Percentiles rank a stretch among this genome's conserved stretches.
Evolutionary conservation across 2,113 vertebrate species (phyloP).

Genomic region (Epinephelus cyanopodus): DNA sequence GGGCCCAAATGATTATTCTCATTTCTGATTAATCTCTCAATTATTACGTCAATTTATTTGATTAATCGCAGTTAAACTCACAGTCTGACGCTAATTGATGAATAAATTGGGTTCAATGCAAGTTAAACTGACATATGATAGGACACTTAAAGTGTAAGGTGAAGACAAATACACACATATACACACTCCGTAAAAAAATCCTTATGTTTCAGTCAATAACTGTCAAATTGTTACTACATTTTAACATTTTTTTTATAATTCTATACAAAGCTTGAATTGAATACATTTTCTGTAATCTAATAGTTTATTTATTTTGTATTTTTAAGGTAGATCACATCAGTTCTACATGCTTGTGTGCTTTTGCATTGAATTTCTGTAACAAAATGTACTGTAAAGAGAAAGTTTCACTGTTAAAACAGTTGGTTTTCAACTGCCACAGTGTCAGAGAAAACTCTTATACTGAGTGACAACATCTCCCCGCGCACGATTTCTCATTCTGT

Average conservation of each 20-base stretch:
- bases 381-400: too few species aligned
- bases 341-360: too few species aligned
- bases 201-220: too few species aligned
- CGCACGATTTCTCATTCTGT: constrained; percentile 24
- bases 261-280: too few species aligned
- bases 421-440: neutral
- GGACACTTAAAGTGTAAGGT: neutral
- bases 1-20: neutral
- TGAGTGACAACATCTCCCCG: neutral
- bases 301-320: too few species aligned
- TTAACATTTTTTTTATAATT: too few species aligned
- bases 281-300: too few species aligned
- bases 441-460: neutral
- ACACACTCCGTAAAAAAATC: too few species aligned
- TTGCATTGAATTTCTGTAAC: too few species aligned
- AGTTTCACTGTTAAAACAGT: too few species aligned
- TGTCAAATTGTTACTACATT: too few species aligned
- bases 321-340: too few species aligned
- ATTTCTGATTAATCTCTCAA: constrained; percentile 1
- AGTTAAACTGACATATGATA: neutral
- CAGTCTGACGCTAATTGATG: neutral
- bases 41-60: neutral
- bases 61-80: constrained; percentile 8
- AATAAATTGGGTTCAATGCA: neutral
- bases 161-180: neutral